These are phyloP conservation scores for Glossophaga mutica DNA, from an alignment of 2,797 vertebrate species.

Conservation along the genomic window DNA sequence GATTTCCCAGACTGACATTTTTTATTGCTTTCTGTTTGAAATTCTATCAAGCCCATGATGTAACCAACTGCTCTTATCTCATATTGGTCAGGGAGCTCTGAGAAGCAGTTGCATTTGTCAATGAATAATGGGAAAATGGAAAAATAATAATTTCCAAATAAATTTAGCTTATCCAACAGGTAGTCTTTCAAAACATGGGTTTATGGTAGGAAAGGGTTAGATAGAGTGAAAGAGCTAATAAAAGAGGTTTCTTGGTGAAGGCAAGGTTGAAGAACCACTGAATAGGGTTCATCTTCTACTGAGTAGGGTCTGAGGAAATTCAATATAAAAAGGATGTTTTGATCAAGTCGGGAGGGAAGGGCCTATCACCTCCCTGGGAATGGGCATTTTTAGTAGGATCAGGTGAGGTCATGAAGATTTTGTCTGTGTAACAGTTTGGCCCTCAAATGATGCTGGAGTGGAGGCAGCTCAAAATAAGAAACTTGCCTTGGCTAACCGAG, in stretches of 20 bases:
- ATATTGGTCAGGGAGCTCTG: not conserved
- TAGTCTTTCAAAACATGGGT: not conserved
- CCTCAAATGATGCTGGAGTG: not conserved
- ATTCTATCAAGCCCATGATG: not conserved
- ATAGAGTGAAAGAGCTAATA: not conserved
- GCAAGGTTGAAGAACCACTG: not conserved
- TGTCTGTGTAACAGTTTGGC: not conserved
- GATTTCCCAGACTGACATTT: not conserved
- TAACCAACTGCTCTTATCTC: not conserved
- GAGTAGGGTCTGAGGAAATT: not conserved
- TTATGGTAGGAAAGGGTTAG: not conserved
- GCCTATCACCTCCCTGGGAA: not conserved
- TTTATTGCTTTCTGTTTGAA: not conserved
- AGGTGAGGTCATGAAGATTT: not conserved
- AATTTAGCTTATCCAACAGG: not conserved
- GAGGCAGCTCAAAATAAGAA: not conserved
- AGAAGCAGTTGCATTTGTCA: not conserved
- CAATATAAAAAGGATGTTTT: not conserved
- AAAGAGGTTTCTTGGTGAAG: not conserved
- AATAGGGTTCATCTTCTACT: not conserved
- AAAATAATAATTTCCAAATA: conserved; percentile 37
- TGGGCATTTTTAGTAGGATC: not conserved
- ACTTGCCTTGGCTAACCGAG: not conserved
- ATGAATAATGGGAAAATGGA: not conserved
- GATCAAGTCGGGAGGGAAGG: not conserved